phyloP scores from a whole-genome alignment of 2,888 invertebrate species.

The Eurytoma californica region DNA sequence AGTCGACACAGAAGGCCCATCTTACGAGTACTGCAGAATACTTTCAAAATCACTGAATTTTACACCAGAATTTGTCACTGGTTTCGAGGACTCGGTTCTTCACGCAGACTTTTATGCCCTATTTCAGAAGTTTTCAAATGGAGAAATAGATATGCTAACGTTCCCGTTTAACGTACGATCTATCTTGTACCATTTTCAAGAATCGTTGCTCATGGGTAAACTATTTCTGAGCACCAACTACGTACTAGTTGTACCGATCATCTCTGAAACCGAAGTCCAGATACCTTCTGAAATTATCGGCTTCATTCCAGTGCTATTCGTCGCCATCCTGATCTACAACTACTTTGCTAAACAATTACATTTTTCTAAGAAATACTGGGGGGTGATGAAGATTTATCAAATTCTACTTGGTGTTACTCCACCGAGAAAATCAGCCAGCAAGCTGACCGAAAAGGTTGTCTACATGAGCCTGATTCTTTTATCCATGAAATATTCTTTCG shows the following conservation, averaged over 20 bases:
- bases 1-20: not conserved
- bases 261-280: not conserved
- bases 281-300: not conserved
- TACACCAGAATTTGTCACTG: not conserved
- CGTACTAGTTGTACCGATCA: conserved; percentile 12
- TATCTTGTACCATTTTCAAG: conserved; percentile 12
- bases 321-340: not conserved
- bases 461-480: conserved; percentile 9
- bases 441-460: not conserved
- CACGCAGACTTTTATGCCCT: not conserved
- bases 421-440: not conserved
- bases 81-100: conserved; percentile 1
- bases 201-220: conserved; percentile 13
- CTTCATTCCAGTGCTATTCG: not conserved
- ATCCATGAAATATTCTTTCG: conserved; percentile 24
- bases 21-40: conserved; percentile 2
- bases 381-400: conserved; percentile 2
- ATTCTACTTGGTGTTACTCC: conserved; percentile 9
- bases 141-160: conserved; percentile 16
- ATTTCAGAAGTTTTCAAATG: not conserved
- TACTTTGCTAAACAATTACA: not conserved
- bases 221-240: conserved; percentile 24
- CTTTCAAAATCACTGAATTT: conserved; percentile 7
- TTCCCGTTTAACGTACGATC: conserved; percentile 23
- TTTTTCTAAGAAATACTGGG: not conserved